Evolutionary conservation across 2,888 invertebrate species (phyloP).

Genomic region (Drosophila meridionalis): DNA sequence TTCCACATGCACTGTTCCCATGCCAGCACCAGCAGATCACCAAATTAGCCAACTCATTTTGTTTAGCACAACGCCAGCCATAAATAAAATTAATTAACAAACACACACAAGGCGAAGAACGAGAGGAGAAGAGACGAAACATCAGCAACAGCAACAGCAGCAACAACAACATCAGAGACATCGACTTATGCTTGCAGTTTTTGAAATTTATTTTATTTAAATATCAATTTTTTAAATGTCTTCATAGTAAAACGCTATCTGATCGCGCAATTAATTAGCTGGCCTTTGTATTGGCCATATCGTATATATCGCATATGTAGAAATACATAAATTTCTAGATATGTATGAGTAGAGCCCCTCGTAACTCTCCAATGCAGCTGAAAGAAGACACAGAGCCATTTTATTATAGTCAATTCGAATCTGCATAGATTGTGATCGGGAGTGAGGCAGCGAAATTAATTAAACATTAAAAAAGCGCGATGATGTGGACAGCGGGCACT

Average conservation of each 20-base stretch:
- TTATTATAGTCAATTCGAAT: constrained; percentile 44
- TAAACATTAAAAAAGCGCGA: constrained; percentile 63
- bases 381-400: constrained; percentile 37
- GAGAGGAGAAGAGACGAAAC: not conserved
- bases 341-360: not conserved
- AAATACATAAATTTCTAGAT: not conserved
- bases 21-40: constrained; percentile 47
- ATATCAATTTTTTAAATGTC: constrained; percentile 75
- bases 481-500: constrained; percentile 59
- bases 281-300: constrained; percentile 45
- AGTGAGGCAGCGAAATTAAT: constrained; percentile 65
- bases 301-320: constrained; percentile 9
- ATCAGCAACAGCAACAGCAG: not conserved
- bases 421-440: constrained; percentile 65
- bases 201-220: constrained; percentile 67
- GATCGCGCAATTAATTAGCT: constrained; percentile 76
- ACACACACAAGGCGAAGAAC: constrained; percentile 32
- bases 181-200: constrained; percentile 52
- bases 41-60: constrained; percentile 70
- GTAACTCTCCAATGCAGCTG: constrained; percentile 1
- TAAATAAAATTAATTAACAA: constrained; percentile 66
- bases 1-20: constrained; percentile 60
- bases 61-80: constrained; percentile 63
- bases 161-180: constrained; percentile 6
- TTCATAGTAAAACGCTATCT: constrained; percentile 74